Percentiles rank a stretch among this genome's conserved stretches.
These are phyloP conservation scores for Drosophila austrosaltans DNA, from an alignment of 2,888 invertebrate genomes.

Conservation along the genomic window DNA sequence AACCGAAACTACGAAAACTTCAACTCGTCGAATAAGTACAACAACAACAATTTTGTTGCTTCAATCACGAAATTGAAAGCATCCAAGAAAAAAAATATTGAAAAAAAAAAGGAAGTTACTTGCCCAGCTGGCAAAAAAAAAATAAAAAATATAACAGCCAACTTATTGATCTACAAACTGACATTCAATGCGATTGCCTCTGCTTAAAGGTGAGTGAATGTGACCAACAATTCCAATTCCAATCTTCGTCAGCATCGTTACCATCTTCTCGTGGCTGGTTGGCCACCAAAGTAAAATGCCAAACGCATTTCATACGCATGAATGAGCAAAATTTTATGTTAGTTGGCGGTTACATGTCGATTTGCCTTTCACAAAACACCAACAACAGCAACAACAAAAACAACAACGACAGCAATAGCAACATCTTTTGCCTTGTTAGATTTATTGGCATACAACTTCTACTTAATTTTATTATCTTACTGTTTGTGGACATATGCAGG, in stretches of 20 bases:
- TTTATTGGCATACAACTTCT: constrained; percentile 42
- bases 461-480: constrained; percentile 40
- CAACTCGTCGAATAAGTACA: constrained; percentile 42
- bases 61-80: constrained; percentile 68
- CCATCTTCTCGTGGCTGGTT: constrained; percentile 4
- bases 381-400: background rate
- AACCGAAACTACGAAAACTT: constrained; percentile 37
- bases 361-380: constrained; percentile 59
- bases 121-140: constrained; percentile 11
- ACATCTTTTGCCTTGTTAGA: constrained; percentile 23
- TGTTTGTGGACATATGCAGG: constrained; percentile 30
- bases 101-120: constrained; percentile 58
- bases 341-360: constrained; percentile 6
- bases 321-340: constrained; percentile 35
- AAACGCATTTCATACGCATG: constrained; percentile 52
- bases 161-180: constrained; percentile 51
- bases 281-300: constrained; percentile 35
- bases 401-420: background rate
- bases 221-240: constrained; percentile 18
- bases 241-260: constrained; percentile 7
- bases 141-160: constrained; percentile 19
- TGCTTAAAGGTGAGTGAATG: constrained; percentile 72
- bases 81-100: constrained; percentile 22
- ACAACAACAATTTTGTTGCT: constrained; percentile 53
- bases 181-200: constrained; percentile 67